Evolutionary conservation across 2,113 vertebrate species (phyloP).

Genomic region (Albula goreensis): DNA sequence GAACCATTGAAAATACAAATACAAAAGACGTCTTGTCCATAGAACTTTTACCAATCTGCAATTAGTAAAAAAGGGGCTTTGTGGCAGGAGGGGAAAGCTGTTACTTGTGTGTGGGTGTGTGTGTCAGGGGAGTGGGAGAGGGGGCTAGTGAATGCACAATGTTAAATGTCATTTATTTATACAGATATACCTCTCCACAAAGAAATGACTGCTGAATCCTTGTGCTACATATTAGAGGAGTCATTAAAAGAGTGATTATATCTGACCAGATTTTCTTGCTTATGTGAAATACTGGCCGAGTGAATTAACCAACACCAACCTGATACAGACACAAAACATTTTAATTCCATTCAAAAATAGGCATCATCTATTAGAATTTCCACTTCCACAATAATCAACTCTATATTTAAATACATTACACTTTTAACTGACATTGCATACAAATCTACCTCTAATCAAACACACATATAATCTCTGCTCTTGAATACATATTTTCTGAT

Average conservation of each 20-base stretch:
- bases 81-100: not conserved
- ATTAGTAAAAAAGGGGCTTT: not conserved
- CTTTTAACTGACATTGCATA: too few relatives aligned
- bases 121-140: not conserved
- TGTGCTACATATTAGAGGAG: too few relatives aligned
- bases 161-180: not conserved
- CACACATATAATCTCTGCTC: too few relatives aligned
- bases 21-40: not conserved
- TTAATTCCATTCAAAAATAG: not conserved
- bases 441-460: too few relatives aligned
- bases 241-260: not conserved
- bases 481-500: too few relatives aligned
- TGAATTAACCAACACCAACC: not conserved
- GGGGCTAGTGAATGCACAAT: not conserved
- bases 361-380: too few relatives aligned
- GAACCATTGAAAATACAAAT: not conserved
- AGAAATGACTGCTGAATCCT: too few relatives aligned
- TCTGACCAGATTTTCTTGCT: not conserved
- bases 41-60: constrained; percentile 2
- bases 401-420: too few relatives aligned
- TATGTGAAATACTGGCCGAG: not conserved
- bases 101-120: not conserved
- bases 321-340: not conserved
- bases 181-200: too few relatives aligned
- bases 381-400: too few relatives aligned